These are phyloP conservation scores for Dufourea novaeangliae DNA, from an alignment of 1,140 invertebrate species.

Conservation along the genomic window DNA sequence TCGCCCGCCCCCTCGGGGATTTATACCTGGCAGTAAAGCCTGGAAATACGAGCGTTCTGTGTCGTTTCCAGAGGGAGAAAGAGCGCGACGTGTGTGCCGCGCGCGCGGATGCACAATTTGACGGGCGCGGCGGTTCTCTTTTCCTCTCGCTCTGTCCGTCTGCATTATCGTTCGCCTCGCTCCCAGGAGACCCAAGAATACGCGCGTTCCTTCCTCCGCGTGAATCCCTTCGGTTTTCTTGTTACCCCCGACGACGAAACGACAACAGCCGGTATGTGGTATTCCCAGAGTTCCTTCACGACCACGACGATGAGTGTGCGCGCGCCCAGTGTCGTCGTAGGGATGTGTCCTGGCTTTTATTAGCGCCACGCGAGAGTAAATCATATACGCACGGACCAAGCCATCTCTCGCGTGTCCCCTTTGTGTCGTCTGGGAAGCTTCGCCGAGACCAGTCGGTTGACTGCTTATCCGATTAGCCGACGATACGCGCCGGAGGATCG, in stretches of 20 bases:
- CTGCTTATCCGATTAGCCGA: slow-evolving; percentile 51
- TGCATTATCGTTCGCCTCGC: not conserved
- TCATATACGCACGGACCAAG: slow-evolving; percentile 52
- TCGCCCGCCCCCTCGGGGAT: slow-evolving; percentile 18
- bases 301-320: no score
- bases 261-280: not conserved
- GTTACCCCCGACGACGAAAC: not conserved
- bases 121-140: not conserved
- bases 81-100: not conserved
- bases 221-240: not conserved
- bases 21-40: slow-evolving; percentile 30
- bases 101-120: slow-evolving; percentile 24
- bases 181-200: no score
- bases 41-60: not conserved
- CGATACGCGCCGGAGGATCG: not conserved
- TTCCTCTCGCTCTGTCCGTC: not conserved
- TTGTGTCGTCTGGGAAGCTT: slow-evolving; percentile 51
- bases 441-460: slow-evolving; percentile 23
- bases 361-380: slow-evolving; percentile 50
- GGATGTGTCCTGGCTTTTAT: slow-evolving; percentile 49
- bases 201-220: not conserved
- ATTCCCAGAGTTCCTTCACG: no score
- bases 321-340: slow-evolving; percentile 11
- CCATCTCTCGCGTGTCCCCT: slow-evolving; percentile 21
- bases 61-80: not conserved